Evolutionary conservation across 1,140 invertebrate species (phyloP).

Genomic region (Sogatella furcifera): DNA sequence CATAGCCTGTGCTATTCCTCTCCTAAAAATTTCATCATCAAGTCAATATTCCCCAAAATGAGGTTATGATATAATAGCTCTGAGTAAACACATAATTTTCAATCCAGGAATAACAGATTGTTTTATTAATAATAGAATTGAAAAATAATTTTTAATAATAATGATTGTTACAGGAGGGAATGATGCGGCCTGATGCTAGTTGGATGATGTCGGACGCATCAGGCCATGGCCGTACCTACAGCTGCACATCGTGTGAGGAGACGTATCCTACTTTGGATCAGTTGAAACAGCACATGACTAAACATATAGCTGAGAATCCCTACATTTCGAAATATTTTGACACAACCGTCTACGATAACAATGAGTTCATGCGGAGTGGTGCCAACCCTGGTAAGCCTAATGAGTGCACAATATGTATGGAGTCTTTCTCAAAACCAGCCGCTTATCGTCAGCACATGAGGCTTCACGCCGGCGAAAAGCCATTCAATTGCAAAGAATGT

Average conservation of each 20-base stretch:
- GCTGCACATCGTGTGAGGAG: background rate
- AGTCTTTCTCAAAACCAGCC: background rate
- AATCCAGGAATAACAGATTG: too few relatives aligned
- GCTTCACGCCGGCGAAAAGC: slow-evolving; percentile 3
- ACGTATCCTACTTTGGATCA: background rate
- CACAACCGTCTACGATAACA: background rate
- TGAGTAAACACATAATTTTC: too few relatives aligned
- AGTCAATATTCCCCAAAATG: too few relatives aligned
- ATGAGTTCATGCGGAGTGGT: background rate
- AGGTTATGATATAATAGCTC: too few relatives aligned
- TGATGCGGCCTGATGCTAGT: too few relatives aligned
- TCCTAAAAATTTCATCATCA: too few relatives aligned
- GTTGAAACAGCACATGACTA: background rate
- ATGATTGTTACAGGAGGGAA: too few relatives aligned
- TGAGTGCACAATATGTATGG: background rate
- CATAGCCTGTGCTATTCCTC: too few relatives aligned
- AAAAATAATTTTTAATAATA: too few relatives aligned
- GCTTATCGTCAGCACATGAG: background rate
- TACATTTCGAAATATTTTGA: background rate
- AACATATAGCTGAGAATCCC: background rate
- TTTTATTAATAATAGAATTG: too few relatives aligned
- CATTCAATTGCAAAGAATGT: slow-evolving; percentile 4
- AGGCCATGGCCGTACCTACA: background rate
- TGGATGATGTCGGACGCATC: too few relatives aligned
- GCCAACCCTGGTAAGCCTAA: background rate